phyloP scores from a whole-genome alignment of 2,888 invertebrate genomes.

The Apamea monoglypha region DNA sequence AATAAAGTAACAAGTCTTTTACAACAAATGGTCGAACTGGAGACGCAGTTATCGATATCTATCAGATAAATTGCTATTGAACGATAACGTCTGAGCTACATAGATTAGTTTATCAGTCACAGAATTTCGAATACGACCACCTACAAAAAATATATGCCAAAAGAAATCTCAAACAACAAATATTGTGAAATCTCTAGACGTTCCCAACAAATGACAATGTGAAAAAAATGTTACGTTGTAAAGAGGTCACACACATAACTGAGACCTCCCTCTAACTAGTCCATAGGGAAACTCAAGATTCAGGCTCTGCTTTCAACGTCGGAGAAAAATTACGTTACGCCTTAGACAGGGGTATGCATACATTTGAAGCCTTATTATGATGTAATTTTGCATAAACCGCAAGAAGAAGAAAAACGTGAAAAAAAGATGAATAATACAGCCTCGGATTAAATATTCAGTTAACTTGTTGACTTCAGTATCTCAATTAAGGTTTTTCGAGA shows the following conservation, averaged over 20 bases:
- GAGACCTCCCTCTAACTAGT: constrained; percentile 45
- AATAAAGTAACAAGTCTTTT: constrained; percentile 55
- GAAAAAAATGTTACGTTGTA: constrained; percentile 32
- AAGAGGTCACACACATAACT: constrained; percentile 46
- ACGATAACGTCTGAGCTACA: constrained; percentile 52
- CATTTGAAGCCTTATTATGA: constrained; percentile 12
- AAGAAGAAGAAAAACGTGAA: neutral
- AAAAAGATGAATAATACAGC: neutral
- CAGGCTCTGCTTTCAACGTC: constrained; percentile 16
- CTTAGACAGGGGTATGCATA: constrained; percentile 4
- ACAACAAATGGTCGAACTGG: constrained; percentile 42
- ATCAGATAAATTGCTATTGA: constrained; percentile 44
- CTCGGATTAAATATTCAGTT: constrained; percentile 29
- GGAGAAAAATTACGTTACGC: constrained; percentile 39
- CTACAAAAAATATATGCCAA: constrained; percentile 2
- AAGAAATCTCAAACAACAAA: constrained; percentile 13
- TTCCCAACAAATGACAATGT: constrained; percentile 5
- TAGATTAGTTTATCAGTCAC: constrained; percentile 49
- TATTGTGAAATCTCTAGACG: constrained; percentile 10
- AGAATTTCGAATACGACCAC: constrained; percentile 20
- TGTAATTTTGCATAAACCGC: constrained; percentile 16
- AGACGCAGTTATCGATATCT: constrained; percentile 46
- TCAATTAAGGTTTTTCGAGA: constrained; percentile 31
- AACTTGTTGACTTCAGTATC: constrained; percentile 42
- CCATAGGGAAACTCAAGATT: constrained; percentile 45